Base-by-base conservation (phyloP, 2,797 vertebrate genomes). In the Potorous gilbertii region DNA sequence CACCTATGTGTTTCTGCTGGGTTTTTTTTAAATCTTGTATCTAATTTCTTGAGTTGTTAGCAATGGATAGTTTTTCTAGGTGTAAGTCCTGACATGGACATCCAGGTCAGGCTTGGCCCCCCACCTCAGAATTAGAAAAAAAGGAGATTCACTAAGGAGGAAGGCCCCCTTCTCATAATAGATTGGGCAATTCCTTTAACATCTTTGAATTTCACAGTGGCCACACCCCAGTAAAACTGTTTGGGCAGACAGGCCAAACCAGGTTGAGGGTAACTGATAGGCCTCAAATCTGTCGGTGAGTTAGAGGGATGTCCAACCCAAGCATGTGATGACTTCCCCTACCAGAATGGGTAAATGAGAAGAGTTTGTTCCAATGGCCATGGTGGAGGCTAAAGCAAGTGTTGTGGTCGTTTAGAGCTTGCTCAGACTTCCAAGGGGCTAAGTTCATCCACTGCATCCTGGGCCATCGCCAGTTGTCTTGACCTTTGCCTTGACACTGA, bases 121-220 rank as follows among this genome's bases (percentile, higher is more conserved):
- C 5, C 50, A 66, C 56, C 40, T 93, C 62, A 46, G 55, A 92
- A 81, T 54, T 16, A n/a, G 40, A 46, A 29, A 54, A 14, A 56
- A 74, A 40, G 90, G 74, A 31, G 27, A 90, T 24, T 59, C 50
- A 24, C 2, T 87, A 5, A 12, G 46, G 55, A 90, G 0, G 50
- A 91, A 1, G 50, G 10, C 0, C 5, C 29, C 14, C 3, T 0
- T 0, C 0, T 0, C 0, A 81, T 81, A 9, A n/a, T 40, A 46
- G 66, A 24, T 24, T 46, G n/a, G n/a, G 5, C 66, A 46, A 24
- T 16, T n/a, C 66, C n/a, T 74, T 11, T 81, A 24, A 81, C 18
- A 81, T 46, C 74, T 81, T 27, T 46, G 21, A 81, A 81, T 8
- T 46, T 0, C 2, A 8, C 34, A 40, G 16, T 40, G 18, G 6